Percentiles rank a stretch among this genome's conserved stretches.
Evolutionary conservation across 2,888 invertebrate genomes (phyloP).

Genomic region (Melieria crassipennis): DNA sequence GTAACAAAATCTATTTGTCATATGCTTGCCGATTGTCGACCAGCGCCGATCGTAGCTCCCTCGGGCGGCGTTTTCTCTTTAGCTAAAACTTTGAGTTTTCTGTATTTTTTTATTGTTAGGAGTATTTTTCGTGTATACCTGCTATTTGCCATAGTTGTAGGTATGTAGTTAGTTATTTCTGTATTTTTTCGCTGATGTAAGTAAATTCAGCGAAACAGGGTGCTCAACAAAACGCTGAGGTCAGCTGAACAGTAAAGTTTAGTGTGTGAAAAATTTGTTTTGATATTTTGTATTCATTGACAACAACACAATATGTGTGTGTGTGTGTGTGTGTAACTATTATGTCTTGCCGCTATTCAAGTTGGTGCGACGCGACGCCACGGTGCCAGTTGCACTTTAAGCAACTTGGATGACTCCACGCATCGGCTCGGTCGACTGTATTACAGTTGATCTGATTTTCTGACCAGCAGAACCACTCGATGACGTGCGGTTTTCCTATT

Average conservation of each 20-base stretch:
- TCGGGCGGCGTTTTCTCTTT: slow-evolving; percentile 26
- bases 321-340: no score
- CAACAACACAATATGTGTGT: no score
- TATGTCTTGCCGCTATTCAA: no score
- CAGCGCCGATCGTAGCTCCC: slow-evolving; percentile 11
- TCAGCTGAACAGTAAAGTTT: not conserved
- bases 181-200: slow-evolving; percentile 31
- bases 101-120: slow-evolving; percentile 10
- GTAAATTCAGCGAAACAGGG: slow-evolving; percentile 21
- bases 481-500: no score
- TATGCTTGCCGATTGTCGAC: not conserved
- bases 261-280: no score
- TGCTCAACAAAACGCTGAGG: slow-evolving; percentile 12
- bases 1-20: not conserved
- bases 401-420: no score
- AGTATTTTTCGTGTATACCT: slow-evolving; percentile 26
- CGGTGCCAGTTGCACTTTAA: no score
- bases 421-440: no score
- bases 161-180: not conserved
- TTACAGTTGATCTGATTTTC: no score
- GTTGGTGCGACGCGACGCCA: no score
- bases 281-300: no score
- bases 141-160: slow-evolving; percentile 26
- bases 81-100: slow-evolving; percentile 25
- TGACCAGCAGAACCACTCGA: no score